Evolutionary conservation across 2,888 invertebrate genomes (phyloP), one percentile per base, ranked within the genome.

Genomic region (Steinernema hermaphroditum): DNA sequence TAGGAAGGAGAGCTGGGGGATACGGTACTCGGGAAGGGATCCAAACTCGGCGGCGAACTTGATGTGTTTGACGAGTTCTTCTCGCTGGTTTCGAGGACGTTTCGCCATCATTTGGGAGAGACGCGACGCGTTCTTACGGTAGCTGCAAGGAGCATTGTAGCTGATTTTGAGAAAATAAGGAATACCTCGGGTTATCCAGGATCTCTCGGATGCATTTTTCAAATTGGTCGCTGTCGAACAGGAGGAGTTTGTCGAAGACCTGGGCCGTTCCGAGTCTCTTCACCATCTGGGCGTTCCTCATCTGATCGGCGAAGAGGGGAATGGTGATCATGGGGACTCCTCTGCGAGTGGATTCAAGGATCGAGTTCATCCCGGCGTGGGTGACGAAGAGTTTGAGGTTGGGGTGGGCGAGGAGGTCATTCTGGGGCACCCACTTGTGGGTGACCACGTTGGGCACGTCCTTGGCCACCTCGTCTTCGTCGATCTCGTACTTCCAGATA

Each of bases 11-110:
- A 16, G 74, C 73, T 2, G 69, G 57, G n/a, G 74, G 37, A 54
- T 73, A 75, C 9, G 50, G 68, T 16, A 46, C 46, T 73, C 49
- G 14, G 75, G 34, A 9, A 46, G 57, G 6, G 32, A 14, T 0
- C 74, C 46, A 27, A 74, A 78, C 70, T 68, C 72, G 27, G 50
- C 75, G 69, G 71, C 76, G 68, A 80, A 80, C 50, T 80, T 77
- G 12, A 76, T 74, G 68, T 81, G 72, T 37, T 77, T 76, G n/a
- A 79, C 69, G 2, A 81, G 50, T 24, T 71, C 69, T 37, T 81
- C 79, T 41, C 73, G 70, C 4, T 79, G 73, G 50, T 74, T 71
- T 1, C 75, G 74, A 37, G 81, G 81, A 27, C 72, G 72, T 24
- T 76, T 73, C 16, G 73, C 73, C 29, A 81, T 57, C 73, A 78